Conservation (phyloP, 2,113 vertebrate genomes). For the Octodon degus region DNA sequence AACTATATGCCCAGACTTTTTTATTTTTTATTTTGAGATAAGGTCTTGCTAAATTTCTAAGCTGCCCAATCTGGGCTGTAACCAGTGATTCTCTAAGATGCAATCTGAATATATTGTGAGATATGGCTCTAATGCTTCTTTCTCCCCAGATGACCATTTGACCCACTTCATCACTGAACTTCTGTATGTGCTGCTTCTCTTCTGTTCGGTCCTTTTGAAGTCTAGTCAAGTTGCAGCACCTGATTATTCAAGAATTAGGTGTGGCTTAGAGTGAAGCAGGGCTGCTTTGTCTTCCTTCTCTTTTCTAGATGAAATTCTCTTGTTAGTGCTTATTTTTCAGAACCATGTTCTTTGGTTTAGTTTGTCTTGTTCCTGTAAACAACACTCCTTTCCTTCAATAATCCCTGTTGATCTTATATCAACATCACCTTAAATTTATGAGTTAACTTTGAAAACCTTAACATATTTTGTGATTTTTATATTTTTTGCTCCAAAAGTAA, state of each 20-base stretch:
- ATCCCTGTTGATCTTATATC: background rate
- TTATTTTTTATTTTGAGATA: background rate
- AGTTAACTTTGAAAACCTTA: background rate
- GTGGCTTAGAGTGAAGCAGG: background rate
- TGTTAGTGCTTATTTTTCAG: background rate
- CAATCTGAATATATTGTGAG: background rate
- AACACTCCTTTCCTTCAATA: background rate
- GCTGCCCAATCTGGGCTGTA: background rate
- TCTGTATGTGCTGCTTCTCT: background rate
- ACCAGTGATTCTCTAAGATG: background rate
- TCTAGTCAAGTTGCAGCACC: too few species aligned
- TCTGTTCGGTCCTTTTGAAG: background rate
- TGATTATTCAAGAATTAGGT: background rate
- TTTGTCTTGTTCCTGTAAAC: background rate
- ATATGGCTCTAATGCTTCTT: background rate
- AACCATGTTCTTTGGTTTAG: background rate
- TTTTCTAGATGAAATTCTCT: background rate
- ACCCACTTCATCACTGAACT: background rate
- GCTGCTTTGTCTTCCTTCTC: background rate
- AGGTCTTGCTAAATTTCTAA: background rate
- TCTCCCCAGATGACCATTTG: background rate
- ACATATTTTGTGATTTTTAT: background rate
- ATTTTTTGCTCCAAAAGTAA: background rate
- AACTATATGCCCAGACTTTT: background rate
- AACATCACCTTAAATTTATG: background rate